Base-by-base conservation (phyloP, 2,797 vertebrate genomes). In the Cygnus olor region DNA sequence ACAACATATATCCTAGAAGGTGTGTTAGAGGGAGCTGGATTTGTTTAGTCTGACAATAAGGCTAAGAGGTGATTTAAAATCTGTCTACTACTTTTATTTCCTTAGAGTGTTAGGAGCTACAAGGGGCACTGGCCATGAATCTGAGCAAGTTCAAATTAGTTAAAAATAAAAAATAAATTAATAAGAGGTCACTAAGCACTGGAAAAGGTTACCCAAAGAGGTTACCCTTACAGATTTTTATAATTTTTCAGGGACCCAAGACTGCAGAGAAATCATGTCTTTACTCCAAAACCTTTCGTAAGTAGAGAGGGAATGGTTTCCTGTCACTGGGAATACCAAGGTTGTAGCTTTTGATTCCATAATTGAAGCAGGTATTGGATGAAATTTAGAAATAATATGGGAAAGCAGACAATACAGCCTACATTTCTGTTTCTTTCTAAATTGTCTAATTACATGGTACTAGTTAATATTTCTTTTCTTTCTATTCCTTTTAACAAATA, bases 281-380 rank as follows among this genome's bases (percentile, higher is more conserved):
- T 60, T n/a, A 60, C 16, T 45, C 20, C 53, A 13, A 13, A 44
- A 54, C 11, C 65, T 69, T 69, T 73, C n/a, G 87, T 56, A 71
- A 69, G 5, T 61, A 66, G 2, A 1, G 28, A 72, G 11, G 2
- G 9, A 9, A 54, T 2, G 0, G 1, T 64, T 81, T 92, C 28
- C 11, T 80, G 10, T 4, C 13, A 51, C 42, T 40, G 61, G 10
- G 16, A 69, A 54, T 61, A 61, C 0, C 0, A 14, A 69, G 7
- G 4, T 30, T 87, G n/a, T 65, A 74, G 19, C 20, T 85, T 85
- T 85, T 53, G 28, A 45, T 45, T 51, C 17, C 5, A 58, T 72
- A 16, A 56, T 32, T 0, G 38, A 76, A 71, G 24, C 14, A 66
- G 32, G 47, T 84, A 80, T 5, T 45, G 47, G 14, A 47, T 66